Percentiles rank a stretch among this genome's conserved stretches.
Evolutionary conservation across 2,797 vertebrate genomes (phyloP).

Genomic region (Spizella passerina): DNA sequence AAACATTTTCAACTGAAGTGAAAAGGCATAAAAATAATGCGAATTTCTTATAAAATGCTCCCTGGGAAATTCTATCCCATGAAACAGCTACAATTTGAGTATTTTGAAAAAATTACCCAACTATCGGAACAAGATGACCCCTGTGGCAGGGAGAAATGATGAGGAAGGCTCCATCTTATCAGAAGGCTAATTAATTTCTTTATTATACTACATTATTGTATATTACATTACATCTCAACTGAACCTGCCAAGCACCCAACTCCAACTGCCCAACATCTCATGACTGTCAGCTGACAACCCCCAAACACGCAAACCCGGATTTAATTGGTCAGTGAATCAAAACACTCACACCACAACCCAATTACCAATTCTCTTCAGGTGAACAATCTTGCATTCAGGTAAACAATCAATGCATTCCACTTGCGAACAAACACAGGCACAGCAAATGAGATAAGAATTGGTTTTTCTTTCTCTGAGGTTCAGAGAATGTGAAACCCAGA

Average conservation of each 20-base stretch:
- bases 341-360: not conserved
- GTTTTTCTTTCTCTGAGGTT: not conserved
- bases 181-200: not conserved
- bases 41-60: not conserved
- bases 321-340: not conserved
- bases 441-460: not conserved
- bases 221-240: not conserved
- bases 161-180: not conserved
- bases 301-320: not conserved
- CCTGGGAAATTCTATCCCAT: not conserved
- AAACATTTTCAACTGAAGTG: not conserved
- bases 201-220: not conserved
- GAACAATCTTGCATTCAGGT: not conserved
- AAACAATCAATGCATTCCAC: not conserved
- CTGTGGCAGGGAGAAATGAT: not conserved
- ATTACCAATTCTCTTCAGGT: not conserved
- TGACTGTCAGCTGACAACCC: not conserved
- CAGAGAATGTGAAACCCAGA: not conserved
- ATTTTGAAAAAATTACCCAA: not conserved
- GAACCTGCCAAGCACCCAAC: not conserved
- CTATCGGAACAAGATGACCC: fast-evolving
- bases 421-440: not conserved
- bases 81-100: not conserved
- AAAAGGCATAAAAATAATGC: not conserved
- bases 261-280: not conserved